Percentiles rank a stretch among this genome's conserved stretches.
phyloP scores from a whole-genome alignment of 2,888 invertebrate genomes.

The Leptopilina syphax region DNA sequence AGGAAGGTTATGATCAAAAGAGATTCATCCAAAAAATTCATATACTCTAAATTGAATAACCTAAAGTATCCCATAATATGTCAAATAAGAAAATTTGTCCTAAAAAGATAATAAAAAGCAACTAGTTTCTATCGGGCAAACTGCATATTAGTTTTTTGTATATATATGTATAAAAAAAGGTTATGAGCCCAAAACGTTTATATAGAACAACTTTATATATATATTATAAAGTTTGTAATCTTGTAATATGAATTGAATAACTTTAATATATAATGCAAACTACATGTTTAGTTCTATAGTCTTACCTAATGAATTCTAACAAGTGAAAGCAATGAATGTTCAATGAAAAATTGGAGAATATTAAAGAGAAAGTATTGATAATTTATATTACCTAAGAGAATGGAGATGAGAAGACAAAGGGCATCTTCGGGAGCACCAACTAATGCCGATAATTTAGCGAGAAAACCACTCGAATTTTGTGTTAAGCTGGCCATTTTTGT shows the following conservation, averaged over 20 bases:
- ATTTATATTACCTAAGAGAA: conserved; percentile 80
- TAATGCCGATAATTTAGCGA: conserved; percentile 74
- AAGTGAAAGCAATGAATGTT: background rate
- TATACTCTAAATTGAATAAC: no score
- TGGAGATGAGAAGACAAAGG: conserved; percentile 81
- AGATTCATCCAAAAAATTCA: no score
- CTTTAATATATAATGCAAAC: background rate
- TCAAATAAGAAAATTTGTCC: no score
- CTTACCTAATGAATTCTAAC: background rate
- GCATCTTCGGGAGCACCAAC: conserved; percentile 83
- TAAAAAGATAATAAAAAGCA: no score
- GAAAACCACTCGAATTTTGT: conserved; percentile 33
- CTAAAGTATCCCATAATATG: no score
- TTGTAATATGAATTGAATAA: background rate
- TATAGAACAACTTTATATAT: no score
- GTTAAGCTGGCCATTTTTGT: conserved; percentile 46
- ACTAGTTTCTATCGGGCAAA: no score
- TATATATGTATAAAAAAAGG: background rate
- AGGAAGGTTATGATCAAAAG: background rate
- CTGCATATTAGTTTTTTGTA: no score
- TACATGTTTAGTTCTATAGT: background rate
- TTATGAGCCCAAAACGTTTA: background rate
- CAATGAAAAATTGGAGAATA: conserved; percentile 48
- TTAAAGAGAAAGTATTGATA: background rate
- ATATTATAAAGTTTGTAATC: no score